phyloP scores from a whole-genome alignment of 1,140 invertebrate species.

The Teleogryllus occipitalis region DNA sequence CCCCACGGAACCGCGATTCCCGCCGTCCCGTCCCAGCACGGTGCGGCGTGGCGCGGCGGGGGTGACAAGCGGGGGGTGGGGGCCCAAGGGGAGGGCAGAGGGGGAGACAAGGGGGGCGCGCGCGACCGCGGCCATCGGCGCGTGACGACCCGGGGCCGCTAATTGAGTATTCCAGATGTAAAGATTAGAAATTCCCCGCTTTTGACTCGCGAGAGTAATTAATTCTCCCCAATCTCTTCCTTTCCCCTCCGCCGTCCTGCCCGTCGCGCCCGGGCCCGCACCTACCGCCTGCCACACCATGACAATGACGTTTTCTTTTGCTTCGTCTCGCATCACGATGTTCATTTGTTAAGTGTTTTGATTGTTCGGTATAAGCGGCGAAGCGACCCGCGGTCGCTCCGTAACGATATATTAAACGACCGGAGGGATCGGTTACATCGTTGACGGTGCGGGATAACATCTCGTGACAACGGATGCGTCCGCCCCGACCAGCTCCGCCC shows the following conservation, averaged over 20 bases:
- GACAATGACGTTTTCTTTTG: constrained; percentile 17
- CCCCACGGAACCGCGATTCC: too few species aligned
- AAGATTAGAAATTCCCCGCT: not conserved
- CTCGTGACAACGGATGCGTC: not conserved
- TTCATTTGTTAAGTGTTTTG: constrained; percentile 22
- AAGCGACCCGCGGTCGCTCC: not conserved
- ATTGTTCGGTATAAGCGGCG: constrained; percentile 7
- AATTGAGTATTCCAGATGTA: constrained; percentile 5
- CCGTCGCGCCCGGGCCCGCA: not conserved
- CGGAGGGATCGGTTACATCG: not conserved
- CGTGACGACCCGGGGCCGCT: not conserved
- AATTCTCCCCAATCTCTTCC: not conserved
- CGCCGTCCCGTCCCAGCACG: too few species aligned
- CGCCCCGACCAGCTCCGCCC: not conserved
- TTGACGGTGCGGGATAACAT: not conserved
- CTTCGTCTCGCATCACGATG: constrained; percentile 19
- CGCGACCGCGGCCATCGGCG: too few species aligned
- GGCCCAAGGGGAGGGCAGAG: not conserved
- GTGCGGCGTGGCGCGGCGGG: too few species aligned
- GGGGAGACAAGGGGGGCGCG: too few species aligned
- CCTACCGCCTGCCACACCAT: not conserved
- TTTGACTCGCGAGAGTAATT: not conserved
- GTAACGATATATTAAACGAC: not conserved
- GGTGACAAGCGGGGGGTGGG: too few species aligned
- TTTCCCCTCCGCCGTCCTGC: not conserved